Conservation (phyloP, 2,113 vertebrate species). For the Pelodiscus sinensis region DNA sequence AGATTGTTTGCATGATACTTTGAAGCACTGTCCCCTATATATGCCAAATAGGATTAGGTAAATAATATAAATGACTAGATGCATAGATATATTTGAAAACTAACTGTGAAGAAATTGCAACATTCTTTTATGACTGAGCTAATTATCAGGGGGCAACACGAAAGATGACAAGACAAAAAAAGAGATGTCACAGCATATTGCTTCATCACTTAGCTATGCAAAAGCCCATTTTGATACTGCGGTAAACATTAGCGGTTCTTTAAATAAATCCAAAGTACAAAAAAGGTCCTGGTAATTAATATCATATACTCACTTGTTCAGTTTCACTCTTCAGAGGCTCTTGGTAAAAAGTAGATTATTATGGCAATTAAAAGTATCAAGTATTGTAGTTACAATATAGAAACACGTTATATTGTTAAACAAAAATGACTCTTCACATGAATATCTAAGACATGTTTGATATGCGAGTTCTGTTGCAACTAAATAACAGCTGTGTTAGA, state of each 20-base stretch:
- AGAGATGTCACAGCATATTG: not conserved
- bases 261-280: not conserved
- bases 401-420: not conserved
- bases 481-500: not conserved
- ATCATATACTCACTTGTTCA: not conserved
- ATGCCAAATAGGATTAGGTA: slow-evolving; percentile 24
- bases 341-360: not conserved
- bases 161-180: slow-evolving; percentile 39
- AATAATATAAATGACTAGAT: slow-evolving; percentile 44
- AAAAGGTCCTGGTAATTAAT: not conserved
- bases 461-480: not conserved
- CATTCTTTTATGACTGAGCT: slow-evolving; percentile 24
- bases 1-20: not conserved
- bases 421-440: not conserved
- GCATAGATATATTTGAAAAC: slow-evolving; percentile 37
- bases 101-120: slow-evolving; percentile 45
- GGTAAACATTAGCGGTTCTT: not conserved
- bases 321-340: not conserved
- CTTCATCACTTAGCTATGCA: slow-evolving; percentile 20
- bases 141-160: slow-evolving; percentile 43
- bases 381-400: not conserved
- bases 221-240: not conserved
- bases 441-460: not conserved
- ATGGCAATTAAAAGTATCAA: not conserved
- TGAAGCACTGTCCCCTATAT: not conserved